Evolutionary conservation across 2,797 vertebrate species (phyloP).

Genomic region (Tokudaia tokunoshimensis): DNA sequence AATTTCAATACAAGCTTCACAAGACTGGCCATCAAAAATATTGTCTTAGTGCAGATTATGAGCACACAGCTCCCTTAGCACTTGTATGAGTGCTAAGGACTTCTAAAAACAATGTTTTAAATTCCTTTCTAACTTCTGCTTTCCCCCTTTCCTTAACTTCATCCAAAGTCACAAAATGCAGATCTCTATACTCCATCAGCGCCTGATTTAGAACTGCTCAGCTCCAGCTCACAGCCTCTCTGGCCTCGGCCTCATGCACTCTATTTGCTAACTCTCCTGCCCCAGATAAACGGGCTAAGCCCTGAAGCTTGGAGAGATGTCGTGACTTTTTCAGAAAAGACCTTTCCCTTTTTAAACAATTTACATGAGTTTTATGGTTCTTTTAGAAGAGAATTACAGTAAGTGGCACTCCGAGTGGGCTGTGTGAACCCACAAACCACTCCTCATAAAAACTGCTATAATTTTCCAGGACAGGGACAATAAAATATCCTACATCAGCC

Average conservation of each 20-base stretch:
- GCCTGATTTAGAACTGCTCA: not conserved
- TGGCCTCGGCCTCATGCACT: not conserved
- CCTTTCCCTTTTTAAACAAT: constrained; percentile 77
- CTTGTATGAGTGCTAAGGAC: not conserved
- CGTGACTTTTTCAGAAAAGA: constrained; percentile 71
- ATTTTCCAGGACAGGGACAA: constrained; percentile 84
- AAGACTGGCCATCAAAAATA: constrained; percentile 15
- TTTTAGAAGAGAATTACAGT: constrained; percentile 78
- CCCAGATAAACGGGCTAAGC: constrained; percentile 29
- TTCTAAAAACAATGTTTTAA: not conserved
- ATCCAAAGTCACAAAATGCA: constrained; percentile 53
- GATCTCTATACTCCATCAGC: not conserved
- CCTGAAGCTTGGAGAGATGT: constrained; percentile 67
- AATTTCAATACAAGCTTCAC: constrained; percentile 37
- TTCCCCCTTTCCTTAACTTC: constrained; percentile 35
- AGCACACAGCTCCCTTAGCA: not conserved
- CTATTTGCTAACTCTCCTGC: constrained; percentile 21
- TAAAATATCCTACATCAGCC: constrained; percentile 82
- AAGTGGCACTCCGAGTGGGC: constrained; percentile 75
- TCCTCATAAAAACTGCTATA: constrained; percentile 80
- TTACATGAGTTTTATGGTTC: constrained; percentile 78
- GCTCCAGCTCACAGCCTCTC: not conserved
- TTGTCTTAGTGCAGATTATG: not conserved
- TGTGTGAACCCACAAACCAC: constrained; percentile 82
- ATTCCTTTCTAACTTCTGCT: not conserved